A percentile compares a stretch with the other conserved stretches of the same genome.
Conservation (phyloP, 2,113 vertebrate species). For the Platycercus adscitus region DNA sequence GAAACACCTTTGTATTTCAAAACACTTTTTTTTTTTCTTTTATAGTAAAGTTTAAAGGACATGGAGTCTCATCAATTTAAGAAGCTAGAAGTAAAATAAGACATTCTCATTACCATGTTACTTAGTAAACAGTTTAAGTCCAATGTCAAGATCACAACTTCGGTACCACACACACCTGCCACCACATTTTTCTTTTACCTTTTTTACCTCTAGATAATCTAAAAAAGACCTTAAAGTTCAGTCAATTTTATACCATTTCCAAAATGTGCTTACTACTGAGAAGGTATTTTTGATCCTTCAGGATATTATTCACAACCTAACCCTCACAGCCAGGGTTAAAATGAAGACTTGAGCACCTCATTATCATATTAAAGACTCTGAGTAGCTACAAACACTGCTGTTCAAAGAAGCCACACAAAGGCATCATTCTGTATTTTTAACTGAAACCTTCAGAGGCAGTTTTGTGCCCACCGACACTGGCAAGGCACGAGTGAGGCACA, state of each 20-base stretch:
- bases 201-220: not conserved
- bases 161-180: not conserved
- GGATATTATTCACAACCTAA: not conserved
- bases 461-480: not conserved
- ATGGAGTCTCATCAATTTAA: not conserved
- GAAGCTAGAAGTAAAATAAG: not conserved
- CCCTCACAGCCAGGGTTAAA: not conserved
- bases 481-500: not conserved
- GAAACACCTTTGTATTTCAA: not conserved
- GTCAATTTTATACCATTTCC: not conserved
- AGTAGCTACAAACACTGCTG: not conserved
- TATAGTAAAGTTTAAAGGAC: not conserved
- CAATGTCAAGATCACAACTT: not conserved
- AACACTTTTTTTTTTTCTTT: not conserved
- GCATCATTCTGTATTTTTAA: slow-evolving; percentile 15
- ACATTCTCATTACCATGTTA: not conserved
- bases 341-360: slow-evolving; percentile 24
- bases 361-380: slow-evolving; percentile 33
- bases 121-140: not conserved
- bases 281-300: not conserved
- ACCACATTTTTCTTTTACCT: not conserved
- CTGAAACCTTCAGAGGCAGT: slow-evolving; percentile 6
- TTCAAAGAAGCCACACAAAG: not conserved
- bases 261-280: not conserved
- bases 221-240: not conserved